Conservation (phyloP, 1,140 invertebrate genomes). For the Eupristina koningsbergeri region DNA sequence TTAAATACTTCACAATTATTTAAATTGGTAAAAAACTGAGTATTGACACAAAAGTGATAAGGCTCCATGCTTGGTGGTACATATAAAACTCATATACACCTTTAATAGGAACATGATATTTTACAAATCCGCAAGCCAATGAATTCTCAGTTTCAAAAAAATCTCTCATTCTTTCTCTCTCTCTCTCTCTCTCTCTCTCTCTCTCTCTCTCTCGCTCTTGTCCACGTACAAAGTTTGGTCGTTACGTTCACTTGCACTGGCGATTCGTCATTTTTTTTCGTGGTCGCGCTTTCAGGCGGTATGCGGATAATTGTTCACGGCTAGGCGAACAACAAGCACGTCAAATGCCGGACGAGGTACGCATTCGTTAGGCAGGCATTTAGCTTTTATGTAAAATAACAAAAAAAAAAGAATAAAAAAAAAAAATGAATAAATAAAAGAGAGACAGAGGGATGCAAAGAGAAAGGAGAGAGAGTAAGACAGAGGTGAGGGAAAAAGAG, state of each 20-base stretch:
- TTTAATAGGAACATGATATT: neutral
- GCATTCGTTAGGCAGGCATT: constrained; percentile 63
- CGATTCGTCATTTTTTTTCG: constrained; percentile 61
- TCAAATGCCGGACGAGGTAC: constrained; percentile 58
- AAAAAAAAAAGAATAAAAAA: no score
- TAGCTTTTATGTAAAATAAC: constrained; percentile 54
- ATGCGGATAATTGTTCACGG: constrained; percentile 61
- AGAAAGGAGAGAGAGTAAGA: neutral
- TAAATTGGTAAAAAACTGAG: neutral
- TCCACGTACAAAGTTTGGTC: constrained; percentile 17
- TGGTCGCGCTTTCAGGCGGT: constrained; percentile 53
- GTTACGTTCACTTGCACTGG: constrained; percentile 43
- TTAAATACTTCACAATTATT: neutral
- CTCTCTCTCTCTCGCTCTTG: neutral
- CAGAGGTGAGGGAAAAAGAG: neutral
- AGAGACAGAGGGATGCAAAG: neutral
- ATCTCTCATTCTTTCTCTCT: neutral
- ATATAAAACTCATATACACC: neutral
- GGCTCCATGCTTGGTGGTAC: neutral
- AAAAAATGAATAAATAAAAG: constrained; percentile 40
- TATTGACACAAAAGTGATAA: neutral
- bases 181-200: neutral
- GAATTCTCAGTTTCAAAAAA: neutral
- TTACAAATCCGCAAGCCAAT: neutral
- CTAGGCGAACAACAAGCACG: constrained; percentile 58